Evolutionary conservation across 2,113 vertebrate species (phyloP).

Genomic region (Muntiacus muntjak): DNA sequence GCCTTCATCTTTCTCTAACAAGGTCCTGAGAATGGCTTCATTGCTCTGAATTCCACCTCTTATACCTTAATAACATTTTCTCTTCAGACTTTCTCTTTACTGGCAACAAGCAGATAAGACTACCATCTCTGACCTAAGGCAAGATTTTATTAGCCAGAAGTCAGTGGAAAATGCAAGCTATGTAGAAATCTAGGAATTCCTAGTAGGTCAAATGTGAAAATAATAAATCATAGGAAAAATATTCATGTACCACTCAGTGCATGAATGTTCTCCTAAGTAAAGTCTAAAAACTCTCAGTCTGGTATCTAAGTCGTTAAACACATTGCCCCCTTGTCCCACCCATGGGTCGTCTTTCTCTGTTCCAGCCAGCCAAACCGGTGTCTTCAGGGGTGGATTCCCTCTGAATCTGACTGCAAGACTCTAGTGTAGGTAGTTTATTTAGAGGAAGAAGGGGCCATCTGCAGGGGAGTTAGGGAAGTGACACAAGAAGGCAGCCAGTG

Average conservation of each 20-base stretch:
- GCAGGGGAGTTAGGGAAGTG: background rate
- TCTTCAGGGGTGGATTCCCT: background rate
- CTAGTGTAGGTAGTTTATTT: background rate
- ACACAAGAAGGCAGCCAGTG: background rate
- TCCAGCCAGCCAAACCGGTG: fast-evolving
- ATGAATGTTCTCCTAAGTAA: background rate
- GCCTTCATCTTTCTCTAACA: background rate
- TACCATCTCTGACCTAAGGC: background rate
- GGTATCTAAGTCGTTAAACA: background rate
- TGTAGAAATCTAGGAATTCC: slow-evolving; percentile 18
- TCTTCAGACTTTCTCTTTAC: slow-evolving; percentile 17
- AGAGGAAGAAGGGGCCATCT: background rate
- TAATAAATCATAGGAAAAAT: slow-evolving; percentile 32
- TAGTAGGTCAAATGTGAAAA: slow-evolving; percentile 25
- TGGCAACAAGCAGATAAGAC: background rate
- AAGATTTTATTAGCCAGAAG: slow-evolving; percentile 28
- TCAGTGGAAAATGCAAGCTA: background rate
- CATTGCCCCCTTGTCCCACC: background rate
- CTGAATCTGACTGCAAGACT: background rate
- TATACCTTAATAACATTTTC: background rate
- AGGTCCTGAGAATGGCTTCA: background rate
- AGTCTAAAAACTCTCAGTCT: background rate
- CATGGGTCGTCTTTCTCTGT: background rate
- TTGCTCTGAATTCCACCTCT: slow-evolving; percentile 6
- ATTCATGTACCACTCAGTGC: background rate